Conservation (phyloP, 2,888 invertebrate genomes). For the Peribatodes rhomboidaria region DNA sequence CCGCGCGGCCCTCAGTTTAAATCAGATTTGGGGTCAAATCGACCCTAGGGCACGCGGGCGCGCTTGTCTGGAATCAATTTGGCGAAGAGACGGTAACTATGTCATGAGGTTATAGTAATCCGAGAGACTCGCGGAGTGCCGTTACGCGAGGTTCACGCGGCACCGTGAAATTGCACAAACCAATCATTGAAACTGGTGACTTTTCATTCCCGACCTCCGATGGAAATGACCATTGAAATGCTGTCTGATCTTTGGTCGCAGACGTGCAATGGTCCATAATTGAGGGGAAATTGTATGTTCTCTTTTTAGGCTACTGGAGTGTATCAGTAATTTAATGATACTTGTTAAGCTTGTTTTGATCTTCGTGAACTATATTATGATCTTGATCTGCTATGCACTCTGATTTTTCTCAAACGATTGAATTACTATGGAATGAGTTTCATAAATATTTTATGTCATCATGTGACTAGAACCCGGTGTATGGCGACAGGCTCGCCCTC, state of each 20-base stretch:
- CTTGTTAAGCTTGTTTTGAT: background rate
- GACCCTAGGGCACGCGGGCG: slow-evolving; percentile 57
- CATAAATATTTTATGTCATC: no score
- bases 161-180: slow-evolving; percentile 76
- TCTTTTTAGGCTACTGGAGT: slow-evolving; percentile 22
- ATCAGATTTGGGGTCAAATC: slow-evolving; percentile 44
- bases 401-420: no score
- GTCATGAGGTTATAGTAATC: slow-evolving; percentile 81
- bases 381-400: background rate
- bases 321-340: background rate
- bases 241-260: slow-evolving; percentile 42
- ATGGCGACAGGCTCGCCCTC: no score
- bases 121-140: slow-evolving; percentile 63
- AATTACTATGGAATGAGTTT: no score
- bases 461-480: no score
- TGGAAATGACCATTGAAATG: slow-evolving; percentile 58
- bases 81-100: slow-evolving; percentile 72
- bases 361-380: background rate
- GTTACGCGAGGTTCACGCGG: slow-evolving; percentile 76
- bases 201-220: slow-evolving; percentile 69
- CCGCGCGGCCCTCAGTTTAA: slow-evolving; percentile 44
- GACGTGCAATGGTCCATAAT: slow-evolving; percentile 34
- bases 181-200: slow-evolving; percentile 72
- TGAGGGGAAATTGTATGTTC: slow-evolving; percentile 17
- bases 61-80: slow-evolving; percentile 76